Evolutionary conservation across 2,888 invertebrate species (phyloP), one percentile per base, ranked within the genome.

Genomic region (Melinaea marsaeus): DNA sequence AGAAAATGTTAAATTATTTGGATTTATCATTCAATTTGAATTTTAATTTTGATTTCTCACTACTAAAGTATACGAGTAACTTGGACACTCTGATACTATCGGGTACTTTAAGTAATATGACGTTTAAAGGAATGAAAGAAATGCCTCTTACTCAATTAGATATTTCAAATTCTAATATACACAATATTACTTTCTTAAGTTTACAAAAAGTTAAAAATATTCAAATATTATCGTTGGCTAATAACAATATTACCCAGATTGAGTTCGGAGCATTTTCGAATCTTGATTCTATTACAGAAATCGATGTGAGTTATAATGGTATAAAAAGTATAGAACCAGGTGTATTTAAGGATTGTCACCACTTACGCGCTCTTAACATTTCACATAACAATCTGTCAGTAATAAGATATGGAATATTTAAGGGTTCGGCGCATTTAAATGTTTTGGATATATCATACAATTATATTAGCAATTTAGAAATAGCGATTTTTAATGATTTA

Each of bases 371-470:
- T 5, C 71, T 87, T 3, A 86, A 85, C 60, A 67, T 87, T 60
- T 87, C 87, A 13, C 84, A 86, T 66, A 87, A 87, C 63, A 69
- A 34, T 11, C 70, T 87, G 46, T 67, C 68, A 0, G 63, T 67
- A 35, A 62, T 87, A 22, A 74, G 74, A 13, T 87, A 83, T 64
- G 87, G 87, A 32, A 78, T 81, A 57, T 83, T 86, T 62, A 75
- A 72, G 9, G 84, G 85, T 3, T 68, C 86, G 7, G 64, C 70
- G 13, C 71, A 75, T 62, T 75, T 88, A 58, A 65, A 69, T 22
- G 71, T 72, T 6, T 68, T 88, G 64, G 86, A 88, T 68, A 69
- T 86, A 62, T 86, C 87, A 3, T 84, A 72, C 58, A 88, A 88
- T 69, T 62, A 68, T 13, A 77, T 88, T 2, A 70, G 72, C 51